phyloP scores from a whole-genome alignment of 2,888 invertebrate species.

The Drosophila colorata region DNA sequence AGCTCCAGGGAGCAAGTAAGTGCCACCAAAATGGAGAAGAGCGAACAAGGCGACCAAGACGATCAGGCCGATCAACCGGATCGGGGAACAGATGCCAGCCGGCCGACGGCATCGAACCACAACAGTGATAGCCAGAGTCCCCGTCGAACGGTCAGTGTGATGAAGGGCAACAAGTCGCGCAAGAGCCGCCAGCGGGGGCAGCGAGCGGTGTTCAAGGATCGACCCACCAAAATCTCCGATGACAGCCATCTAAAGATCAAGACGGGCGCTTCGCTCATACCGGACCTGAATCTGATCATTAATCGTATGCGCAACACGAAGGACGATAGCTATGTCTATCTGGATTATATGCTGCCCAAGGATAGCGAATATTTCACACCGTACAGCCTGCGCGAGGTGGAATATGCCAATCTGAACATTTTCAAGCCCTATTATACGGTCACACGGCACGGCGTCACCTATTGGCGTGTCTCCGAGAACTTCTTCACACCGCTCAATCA shows the following conservation, averaged over 20 bases:
- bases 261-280: slow-evolving; percentile 82
- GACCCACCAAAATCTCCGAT: background rate
- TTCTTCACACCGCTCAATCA: slow-evolving; percentile 91
- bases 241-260: slow-evolving; percentile 30
- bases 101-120: background rate
- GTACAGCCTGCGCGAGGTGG: slow-evolving; percentile 91
- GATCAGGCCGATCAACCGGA: background rate
- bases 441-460: slow-evolving; percentile 93
- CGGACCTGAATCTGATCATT: slow-evolving; percentile 79
- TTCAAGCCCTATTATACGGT: slow-evolving; percentile 92
- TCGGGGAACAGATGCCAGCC: no score
- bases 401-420: slow-evolving; percentile 89
- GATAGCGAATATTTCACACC: slow-evolving; percentile 91
- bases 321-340: slow-evolving; percentile 89
- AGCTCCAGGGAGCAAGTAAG: background rate
- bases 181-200: background rate
- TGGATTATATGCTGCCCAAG: slow-evolving; percentile 90
- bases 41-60: background rate
- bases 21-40: background rate
- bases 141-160: no score
- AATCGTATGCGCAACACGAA: slow-evolving; percentile 86
- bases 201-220: slow-evolving; percentile 20
- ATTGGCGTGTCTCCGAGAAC: slow-evolving; percentile 90
- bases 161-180: background rate
- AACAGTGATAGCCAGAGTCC: slow-evolving; percentile 10